These are phyloP conservation scores for Tauraco hartlaubi DNA, from an alignment of 2,797 vertebrate genomes.

Conservation along the genomic window DNA sequence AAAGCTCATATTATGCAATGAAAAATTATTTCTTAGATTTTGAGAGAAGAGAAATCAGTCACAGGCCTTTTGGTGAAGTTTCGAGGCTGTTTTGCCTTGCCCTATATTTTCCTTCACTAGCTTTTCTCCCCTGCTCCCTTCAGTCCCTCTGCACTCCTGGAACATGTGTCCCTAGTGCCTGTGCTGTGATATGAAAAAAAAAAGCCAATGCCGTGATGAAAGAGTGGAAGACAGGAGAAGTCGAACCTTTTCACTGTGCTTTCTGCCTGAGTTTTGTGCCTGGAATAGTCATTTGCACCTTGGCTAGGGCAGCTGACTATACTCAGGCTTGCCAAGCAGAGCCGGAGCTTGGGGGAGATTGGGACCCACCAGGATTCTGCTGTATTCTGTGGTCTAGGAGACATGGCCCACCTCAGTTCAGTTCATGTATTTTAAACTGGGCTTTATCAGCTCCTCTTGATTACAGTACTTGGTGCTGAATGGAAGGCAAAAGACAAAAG, in stretches of 20 bases:
- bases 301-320: not conserved
- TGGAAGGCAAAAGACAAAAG: not conserved
- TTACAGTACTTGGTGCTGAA: not conserved
- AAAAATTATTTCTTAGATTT: not conserved
- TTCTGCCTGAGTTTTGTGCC: not conserved
- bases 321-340: not conserved
- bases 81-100: not conserved
- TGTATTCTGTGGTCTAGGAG: not conserved
- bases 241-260: rapidly evolving
- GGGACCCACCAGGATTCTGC: not conserved
- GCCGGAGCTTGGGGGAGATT: not conserved
- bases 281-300: not conserved
- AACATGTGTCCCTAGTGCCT: rapidly evolving
- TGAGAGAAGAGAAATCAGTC: not conserved
- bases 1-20: not conserved
- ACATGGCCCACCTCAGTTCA: not conserved
- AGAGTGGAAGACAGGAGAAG: not conserved
- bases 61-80: not conserved
- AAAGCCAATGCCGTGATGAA: not conserved
- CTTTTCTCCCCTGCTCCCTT: not conserved
- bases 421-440: not conserved
- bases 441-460: not conserved
- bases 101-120: not conserved
- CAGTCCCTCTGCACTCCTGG: not conserved
- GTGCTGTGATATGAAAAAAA: not conserved